phyloP scores from a whole-genome alignment of 2,888 invertebrate genomes.

The Drosophila suboccidentalis region DNA sequence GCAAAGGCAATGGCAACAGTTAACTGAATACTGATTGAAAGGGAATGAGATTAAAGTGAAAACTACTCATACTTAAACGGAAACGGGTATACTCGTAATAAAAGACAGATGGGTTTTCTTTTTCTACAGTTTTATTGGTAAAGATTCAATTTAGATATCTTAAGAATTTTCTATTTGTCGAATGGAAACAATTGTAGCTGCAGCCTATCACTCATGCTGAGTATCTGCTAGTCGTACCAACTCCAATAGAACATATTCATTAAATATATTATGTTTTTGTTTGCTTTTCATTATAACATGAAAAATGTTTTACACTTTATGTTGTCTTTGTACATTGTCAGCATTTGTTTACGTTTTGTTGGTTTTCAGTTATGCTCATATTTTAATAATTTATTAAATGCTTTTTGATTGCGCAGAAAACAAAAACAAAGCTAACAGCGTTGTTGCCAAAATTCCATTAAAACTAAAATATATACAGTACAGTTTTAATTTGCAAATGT shows the following conservation, averaged over 20 bases:
- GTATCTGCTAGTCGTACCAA: background rate
- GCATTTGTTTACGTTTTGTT: constrained; percentile 23
- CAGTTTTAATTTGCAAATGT: constrained; percentile 12
- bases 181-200: background rate
- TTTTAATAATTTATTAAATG: constrained; percentile 44
- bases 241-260: background rate
- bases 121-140: background rate
- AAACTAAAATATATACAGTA: background rate
- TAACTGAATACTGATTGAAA: constrained; percentile 32
- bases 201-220: background rate
- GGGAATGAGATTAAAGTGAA: background rate
- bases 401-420: constrained; percentile 34
- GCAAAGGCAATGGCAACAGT: constrained; percentile 48
- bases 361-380: constrained; percentile 15
- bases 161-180: background rate
- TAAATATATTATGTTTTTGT: constrained; percentile 21
- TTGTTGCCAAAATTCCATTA: constrained; percentile 4
- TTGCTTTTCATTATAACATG: constrained; percentile 50
- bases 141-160: background rate
- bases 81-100: background rate
- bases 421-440: background rate
- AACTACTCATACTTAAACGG: background rate
- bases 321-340: constrained; percentile 31
- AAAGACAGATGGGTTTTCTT: background rate
- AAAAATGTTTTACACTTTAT: constrained; percentile 41